Base-by-base conservation (phyloP, 2,797 vertebrate genomes). In the Acrossocheilus wenchowensis region DNA sequence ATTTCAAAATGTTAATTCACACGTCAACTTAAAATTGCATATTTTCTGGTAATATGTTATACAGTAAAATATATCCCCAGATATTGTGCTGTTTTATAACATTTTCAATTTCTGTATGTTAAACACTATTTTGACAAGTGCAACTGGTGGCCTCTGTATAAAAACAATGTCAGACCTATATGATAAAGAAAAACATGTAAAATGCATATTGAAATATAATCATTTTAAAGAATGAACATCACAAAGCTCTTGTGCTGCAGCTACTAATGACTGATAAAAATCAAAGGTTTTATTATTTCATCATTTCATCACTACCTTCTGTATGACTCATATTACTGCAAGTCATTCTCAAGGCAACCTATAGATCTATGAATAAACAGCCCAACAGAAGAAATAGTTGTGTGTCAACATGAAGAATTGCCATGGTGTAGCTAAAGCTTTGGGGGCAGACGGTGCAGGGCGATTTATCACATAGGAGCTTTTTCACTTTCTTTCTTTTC, bases 401-500 rank as follows among this genome's bases (percentile, higher is more conserved):
- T 68, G 26, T 77, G 84, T 87, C 88, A 83, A 26, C 11, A 52
- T 86, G 84, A 89, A 86, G 36, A 86, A 89, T 88, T 73, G 72
- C 30, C 15, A 17, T 73, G 36, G 36, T 60, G 50, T n/a, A 19
- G 41, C 60, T 30, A 48, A 77, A 78, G 50, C 71, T 72, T 62
- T 80, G 36, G 52, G 71, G 72, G 50, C 62, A 78, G 62, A 86
- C 15, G 5, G 72, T 15, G 64, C 43, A 83, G 39, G 23, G 43
- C 34, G 39, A 86, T 86, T 82, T 77, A 60, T 88, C 74, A 71
- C n/a, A 36, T 21, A 39, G 41, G 12, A 52, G 54, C 30, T 43
- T 72, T 73, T 84, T 64, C 41, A 14, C 74, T 78, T 77, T 23
- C 17, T 64, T 84, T 64, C 11, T 39, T 72, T 82, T 43, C 39